A percentile compares a stretch with the other conserved stretches of the same genome.
Evolutionary conservation across 1,140 invertebrate genomes (phyloP).

Genomic region (Lepidurus arcticus): DNA sequence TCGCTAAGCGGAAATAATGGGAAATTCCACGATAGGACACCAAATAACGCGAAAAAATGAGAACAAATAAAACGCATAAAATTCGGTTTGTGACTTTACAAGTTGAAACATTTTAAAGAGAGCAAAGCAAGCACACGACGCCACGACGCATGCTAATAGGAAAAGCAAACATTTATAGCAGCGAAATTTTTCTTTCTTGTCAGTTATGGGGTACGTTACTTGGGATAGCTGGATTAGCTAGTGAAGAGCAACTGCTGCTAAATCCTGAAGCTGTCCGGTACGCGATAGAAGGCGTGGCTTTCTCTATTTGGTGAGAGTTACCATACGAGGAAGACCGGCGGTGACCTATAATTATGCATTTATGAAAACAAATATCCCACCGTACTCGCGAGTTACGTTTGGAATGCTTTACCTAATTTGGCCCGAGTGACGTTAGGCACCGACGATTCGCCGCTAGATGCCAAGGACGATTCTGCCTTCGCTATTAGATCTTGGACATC

Average conservation of each 20-base stretch:
- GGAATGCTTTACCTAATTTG: not conserved
- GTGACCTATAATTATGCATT: slow-evolving; percentile 2
- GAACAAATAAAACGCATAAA: too few relatives aligned
- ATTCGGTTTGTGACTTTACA: too few relatives aligned
- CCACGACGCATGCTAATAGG: not conserved
- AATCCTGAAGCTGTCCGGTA: not conserved
- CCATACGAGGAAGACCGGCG: slow-evolving; percentile 30
- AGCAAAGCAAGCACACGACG: too few relatives aligned
- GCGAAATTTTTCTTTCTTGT: not conserved
- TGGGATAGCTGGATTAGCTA: not conserved
- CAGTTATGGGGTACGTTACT: not conserved
- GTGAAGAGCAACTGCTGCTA: not conserved
- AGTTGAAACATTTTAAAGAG: too few relatives aligned
- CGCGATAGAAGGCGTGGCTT: slow-evolving; percentile 17
- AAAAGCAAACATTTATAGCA: not conserved
- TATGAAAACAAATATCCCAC: too few relatives aligned
- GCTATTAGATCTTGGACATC: slow-evolving; percentile 25
- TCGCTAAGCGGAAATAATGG: too few relatives aligned
- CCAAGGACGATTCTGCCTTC: slow-evolving; percentile 1
- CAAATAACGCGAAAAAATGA: too few relatives aligned
- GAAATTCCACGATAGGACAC: too few relatives aligned
- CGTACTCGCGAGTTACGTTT: too few relatives aligned
- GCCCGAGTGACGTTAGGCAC: not conserved
- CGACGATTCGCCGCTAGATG: not conserved
- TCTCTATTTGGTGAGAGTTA: slow-evolving; percentile 26